Conservation (phyloP, 2,888 invertebrate species). For the Philereme transversata region DNA sequence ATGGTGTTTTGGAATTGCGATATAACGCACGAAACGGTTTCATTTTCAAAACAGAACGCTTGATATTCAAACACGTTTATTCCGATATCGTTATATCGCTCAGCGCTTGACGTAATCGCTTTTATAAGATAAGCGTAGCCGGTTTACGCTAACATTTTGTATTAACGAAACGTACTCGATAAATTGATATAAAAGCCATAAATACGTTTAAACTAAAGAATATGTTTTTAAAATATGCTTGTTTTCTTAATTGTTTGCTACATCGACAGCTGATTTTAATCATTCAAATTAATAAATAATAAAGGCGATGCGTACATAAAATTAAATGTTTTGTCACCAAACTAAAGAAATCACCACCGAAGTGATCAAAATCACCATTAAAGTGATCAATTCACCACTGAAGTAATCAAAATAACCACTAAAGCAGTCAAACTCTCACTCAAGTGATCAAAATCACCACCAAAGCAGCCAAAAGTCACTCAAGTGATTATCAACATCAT, state of each 20-base stretch:
- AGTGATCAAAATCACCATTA: background rate
- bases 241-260: too few species aligned
- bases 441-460: background rate
- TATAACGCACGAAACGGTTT: slow-evolving; percentile 46
- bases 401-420: background rate
- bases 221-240: too few species aligned
- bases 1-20: slow-evolving; percentile 21
- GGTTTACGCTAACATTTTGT: too few species aligned
- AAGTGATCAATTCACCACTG: background rate
- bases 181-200: too few species aligned
- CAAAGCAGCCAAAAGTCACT: background rate
- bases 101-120: background rate
- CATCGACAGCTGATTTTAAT: too few species aligned
- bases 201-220: too few species aligned
- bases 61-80: slow-evolving; percentile 1
- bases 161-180: too few species aligned
- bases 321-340: too few species aligned
- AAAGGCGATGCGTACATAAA: too few species aligned
- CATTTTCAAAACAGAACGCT: slow-evolving; percentile 62
- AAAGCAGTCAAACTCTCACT: background rate
- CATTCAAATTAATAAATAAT: too few species aligned
- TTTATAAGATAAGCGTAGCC: background rate
- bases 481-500: background rate
- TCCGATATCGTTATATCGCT: background rate
- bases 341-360: background rate